A percentile compares a stretch with the other conserved stretches of the same genome.
phyloP scores from a whole-genome alignment of 2,888 invertebrate species.

The Lingula anatina region DNA sequence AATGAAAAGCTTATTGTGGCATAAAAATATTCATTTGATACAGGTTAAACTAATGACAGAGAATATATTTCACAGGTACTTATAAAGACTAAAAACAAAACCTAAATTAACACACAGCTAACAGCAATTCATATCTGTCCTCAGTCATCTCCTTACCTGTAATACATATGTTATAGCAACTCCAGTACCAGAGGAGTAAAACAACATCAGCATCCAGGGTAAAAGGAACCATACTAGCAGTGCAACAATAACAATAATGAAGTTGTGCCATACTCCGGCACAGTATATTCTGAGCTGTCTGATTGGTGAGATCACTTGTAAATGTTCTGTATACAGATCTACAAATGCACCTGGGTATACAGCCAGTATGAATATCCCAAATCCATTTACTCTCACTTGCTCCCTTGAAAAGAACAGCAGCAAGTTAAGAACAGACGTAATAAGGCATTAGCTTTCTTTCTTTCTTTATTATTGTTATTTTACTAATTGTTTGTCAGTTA shows the following conservation, averaged over 20 bases:
- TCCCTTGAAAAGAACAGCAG: constrained; percentile 59
- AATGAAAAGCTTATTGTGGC: too few species aligned
- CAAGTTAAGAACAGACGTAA: too few species aligned
- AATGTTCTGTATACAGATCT: constrained; percentile 69
- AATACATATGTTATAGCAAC: constrained; percentile 70
- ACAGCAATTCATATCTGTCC: too few species aligned
- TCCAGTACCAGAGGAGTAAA: constrained; percentile 59
- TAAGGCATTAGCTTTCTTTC: too few species aligned
- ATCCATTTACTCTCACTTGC: constrained; percentile 81
- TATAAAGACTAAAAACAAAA: too few species aligned
- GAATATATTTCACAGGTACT: too few species aligned
- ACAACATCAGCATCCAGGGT: constrained; percentile 57
- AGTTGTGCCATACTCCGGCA: constrained; percentile 83
- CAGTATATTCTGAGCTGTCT: constrained; percentile 51
- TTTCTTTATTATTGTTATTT: too few species aligned
- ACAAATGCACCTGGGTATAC: constrained; percentile 89
- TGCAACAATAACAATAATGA: constrained; percentile 70
- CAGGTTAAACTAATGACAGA: too few species aligned
- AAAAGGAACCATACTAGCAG: constrained; percentile 65
- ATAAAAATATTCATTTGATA: too few species aligned
- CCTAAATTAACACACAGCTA: too few species aligned
- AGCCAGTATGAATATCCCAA: constrained; percentile 78
- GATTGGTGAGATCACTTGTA: constrained; percentile 40
- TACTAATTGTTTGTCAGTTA: too few species aligned
- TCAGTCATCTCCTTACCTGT: constrained; percentile 56